A percentile compares a stretch with the other conserved stretches of the same genome.
Evolutionary conservation across 1,140 invertebrate species (phyloP).

Genomic region (Elymnias hypermnestra): DNA sequence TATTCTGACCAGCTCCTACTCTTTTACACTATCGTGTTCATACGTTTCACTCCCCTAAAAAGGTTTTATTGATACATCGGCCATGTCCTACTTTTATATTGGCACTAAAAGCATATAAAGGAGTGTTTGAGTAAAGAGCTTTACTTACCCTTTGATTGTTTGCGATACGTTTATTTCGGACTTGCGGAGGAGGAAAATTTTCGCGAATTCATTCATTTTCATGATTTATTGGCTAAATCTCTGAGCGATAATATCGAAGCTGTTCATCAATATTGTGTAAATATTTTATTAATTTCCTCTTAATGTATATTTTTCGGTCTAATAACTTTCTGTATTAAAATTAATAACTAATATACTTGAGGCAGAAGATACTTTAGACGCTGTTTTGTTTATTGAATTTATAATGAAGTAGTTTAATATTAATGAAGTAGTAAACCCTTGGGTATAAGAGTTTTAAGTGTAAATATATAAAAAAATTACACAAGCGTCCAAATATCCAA

Average conservation of each 20-base stretch:
- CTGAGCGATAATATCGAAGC: background rate
- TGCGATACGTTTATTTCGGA: slow-evolving; percentile 36
- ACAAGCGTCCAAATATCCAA: too few relatives aligned
- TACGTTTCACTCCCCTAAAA: slow-evolving; percentile 7
- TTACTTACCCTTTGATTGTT: slow-evolving; percentile 57
- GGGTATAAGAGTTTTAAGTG: too few relatives aligned
- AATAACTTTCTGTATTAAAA: too few relatives aligned
- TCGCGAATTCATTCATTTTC: slow-evolving; percentile 9
- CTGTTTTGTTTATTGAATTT: too few relatives aligned
- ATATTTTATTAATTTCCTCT: background rate
- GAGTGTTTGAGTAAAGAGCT: slow-evolving; percentile 39
- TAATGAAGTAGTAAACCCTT: too few relatives aligned
- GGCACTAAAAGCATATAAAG: slow-evolving; percentile 43
- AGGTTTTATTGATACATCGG: slow-evolving; percentile 15
- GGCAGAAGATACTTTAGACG: too few relatives aligned
- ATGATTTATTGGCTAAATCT: slow-evolving; percentile 5
- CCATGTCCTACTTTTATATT: slow-evolving; percentile 16
- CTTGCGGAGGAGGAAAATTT: slow-evolving; percentile 16
- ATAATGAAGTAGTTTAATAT: too few relatives aligned
- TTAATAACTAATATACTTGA: too few relatives aligned
- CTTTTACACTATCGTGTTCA: slow-evolving; percentile 2
- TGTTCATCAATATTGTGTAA: too few relatives aligned
- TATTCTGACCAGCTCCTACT: background rate
- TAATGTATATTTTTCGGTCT: background rate
- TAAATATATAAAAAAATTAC: too few relatives aligned